These are phyloP conservation scores for Ctena decussata DNA, from an alignment of 2,888 invertebrate genomes.

Conservation along the genomic window DNA sequence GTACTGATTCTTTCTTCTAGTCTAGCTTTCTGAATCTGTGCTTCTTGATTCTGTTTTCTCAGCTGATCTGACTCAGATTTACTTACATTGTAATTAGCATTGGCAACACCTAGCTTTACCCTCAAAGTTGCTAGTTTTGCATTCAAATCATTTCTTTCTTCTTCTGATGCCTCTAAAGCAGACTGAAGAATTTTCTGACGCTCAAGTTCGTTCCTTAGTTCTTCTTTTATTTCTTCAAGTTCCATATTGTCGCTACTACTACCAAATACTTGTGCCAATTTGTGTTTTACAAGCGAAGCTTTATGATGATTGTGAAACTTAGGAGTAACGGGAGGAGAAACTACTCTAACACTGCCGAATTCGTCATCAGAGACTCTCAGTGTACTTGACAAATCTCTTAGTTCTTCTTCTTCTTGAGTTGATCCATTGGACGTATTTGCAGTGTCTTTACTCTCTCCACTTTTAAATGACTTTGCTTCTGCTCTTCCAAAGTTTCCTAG, in stretches of 20 bases:
- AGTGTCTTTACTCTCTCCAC: background rate
- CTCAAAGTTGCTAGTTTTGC: slow-evolving; percentile 53
- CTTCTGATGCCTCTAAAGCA: slow-evolving; percentile 38
- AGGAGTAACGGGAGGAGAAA: slow-evolving; percentile 42
- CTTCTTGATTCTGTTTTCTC: slow-evolving; percentile 56
- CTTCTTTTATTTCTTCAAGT: background rate
- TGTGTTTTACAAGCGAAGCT: background rate
- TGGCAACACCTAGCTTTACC: slow-evolving; percentile 64
- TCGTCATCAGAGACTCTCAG: slow-evolving; percentile 62
- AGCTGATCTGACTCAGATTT: slow-evolving; percentile 52
- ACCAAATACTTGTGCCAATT: too few species aligned
- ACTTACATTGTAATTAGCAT: slow-evolving; percentile 60
- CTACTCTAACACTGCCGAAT: slow-evolving; percentile 52
- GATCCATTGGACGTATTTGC: slow-evolving; percentile 36
- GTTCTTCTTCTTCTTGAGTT: slow-evolving; percentile 55
- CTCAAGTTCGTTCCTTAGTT: background rate
- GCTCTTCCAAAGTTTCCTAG: slow-evolving; percentile 4
- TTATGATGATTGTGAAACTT: background rate
- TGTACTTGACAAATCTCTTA: slow-evolving; percentile 57
- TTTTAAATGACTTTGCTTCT: slow-evolving; percentile 16
- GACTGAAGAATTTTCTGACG: background rate
- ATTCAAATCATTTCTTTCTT: slow-evolving; percentile 56
- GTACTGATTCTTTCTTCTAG: slow-evolving; percentile 53
- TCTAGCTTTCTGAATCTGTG: slow-evolving; percentile 60
- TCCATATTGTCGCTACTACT: background rate